Percentiles rank a stretch among this genome's conserved stretches.
Evolutionary conservation across 2,888 invertebrate species (phyloP).

Genomic region (Cataglyphis livida): DNA sequence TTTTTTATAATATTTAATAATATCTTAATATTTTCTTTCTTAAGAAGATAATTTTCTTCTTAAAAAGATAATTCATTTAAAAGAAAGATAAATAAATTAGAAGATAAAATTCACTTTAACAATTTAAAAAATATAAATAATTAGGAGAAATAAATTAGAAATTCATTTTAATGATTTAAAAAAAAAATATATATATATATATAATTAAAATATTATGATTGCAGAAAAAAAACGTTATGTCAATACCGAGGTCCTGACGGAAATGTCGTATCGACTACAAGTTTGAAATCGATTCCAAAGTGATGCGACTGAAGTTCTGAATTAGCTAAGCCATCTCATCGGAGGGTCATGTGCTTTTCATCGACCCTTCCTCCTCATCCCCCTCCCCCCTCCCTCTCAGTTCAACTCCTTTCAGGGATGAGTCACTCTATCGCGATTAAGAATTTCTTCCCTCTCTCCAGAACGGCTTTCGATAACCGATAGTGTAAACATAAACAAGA

Average conservation of each 20-base stretch:
- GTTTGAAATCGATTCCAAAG: slow-evolving; percentile 37
- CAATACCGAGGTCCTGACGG: neutral
- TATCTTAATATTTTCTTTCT: neutral
- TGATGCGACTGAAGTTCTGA: slow-evolving; percentile 17
- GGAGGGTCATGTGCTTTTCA: slow-evolving; percentile 54
- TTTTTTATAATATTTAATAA: neutral
- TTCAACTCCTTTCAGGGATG: slow-evolving; percentile 49
- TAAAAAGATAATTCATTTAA: neutral
- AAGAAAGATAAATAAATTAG: slow-evolving; percentile 4
- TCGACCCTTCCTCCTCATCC: slow-evolving; percentile 45
- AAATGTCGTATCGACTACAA: slow-evolving; percentile 11
- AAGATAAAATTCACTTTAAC: neutral
- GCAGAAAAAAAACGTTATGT: neutral
- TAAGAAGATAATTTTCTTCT: too few relatives aligned
- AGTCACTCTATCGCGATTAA: slow-evolving; percentile 61
- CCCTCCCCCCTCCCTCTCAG: slow-evolving; percentile 37
- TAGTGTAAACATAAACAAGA: slow-evolving; percentile 18
- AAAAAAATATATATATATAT: neutral
- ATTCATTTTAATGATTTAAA: neutral
- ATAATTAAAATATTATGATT: neutral
- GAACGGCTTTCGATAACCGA: slow-evolving; percentile 48
- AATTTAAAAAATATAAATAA: neutral
- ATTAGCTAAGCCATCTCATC: slow-evolving; percentile 51
- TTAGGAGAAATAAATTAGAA: neutral
- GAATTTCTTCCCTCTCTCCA: slow-evolving; percentile 34